phyloP scores from a whole-genome alignment of 2,888 invertebrate genomes.

The Thera obeliscata region DNA sequence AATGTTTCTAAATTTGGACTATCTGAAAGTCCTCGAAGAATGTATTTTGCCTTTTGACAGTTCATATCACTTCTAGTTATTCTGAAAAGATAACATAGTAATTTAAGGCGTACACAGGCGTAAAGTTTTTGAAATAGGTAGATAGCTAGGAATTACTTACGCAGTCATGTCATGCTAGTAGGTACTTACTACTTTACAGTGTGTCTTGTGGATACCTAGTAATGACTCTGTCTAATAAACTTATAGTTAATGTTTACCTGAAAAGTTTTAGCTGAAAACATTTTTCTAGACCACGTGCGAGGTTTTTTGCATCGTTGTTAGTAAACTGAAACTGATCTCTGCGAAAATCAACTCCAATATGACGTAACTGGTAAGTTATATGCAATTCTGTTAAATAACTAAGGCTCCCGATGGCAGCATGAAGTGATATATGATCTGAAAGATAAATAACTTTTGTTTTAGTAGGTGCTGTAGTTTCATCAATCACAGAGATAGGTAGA shows the following conservation, averaged over 20 bases:
- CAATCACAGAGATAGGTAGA: too few species aligned
- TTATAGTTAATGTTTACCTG: conserved; percentile 52
- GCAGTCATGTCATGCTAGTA: too few species aligned
- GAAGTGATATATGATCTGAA: conserved; percentile 78
- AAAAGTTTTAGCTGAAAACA: conserved; percentile 65
- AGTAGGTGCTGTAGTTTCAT: too few species aligned
- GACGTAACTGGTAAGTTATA: conserved; percentile 70
- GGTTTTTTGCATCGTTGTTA: conserved; percentile 75
- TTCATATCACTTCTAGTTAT: conserved; percentile 78
- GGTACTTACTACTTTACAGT: too few species aligned
- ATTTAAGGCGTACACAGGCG: too few species aligned
- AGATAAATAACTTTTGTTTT: not conserved
- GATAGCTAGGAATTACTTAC: too few species aligned
- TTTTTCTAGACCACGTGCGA: conserved; percentile 75
- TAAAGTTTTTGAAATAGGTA: too few species aligned
- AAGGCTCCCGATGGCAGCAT: conserved; percentile 77
- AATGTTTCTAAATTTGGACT: conserved; percentile 78
- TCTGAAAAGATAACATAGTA: conserved; percentile 51
- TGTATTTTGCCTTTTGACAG: conserved; percentile 74
- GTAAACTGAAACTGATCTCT: conserved; percentile 80
- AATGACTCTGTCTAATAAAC: not conserved
- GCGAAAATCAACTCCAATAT: conserved; percentile 69
- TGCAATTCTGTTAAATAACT: conserved; percentile 72
- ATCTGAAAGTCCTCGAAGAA: conserved; percentile 72
- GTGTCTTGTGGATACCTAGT: too few species aligned